These are phyloP conservation scores for Solen grandis DNA, from an alignment of 1,140 invertebrate species.

Conservation along the genomic window DNA sequence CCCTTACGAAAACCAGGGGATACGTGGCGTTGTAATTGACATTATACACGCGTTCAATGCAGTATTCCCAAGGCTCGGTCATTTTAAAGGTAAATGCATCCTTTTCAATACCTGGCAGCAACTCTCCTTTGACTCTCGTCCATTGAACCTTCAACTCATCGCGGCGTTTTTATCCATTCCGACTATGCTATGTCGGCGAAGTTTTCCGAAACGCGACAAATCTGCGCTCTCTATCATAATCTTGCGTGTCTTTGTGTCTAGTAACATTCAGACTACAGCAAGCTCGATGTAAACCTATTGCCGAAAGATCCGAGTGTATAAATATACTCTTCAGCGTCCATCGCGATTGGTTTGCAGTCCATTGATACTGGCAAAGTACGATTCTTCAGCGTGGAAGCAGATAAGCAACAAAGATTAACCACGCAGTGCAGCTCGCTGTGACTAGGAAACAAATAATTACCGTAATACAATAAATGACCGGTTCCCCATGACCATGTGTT, in stretches of 20 bases:
- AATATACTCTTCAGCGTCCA: conserved; percentile 17
- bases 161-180: background rate
- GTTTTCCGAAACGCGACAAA: conserved; percentile 43
- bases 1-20: conserved; percentile 5
- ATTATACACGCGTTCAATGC: conserved; percentile 7
- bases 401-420: conserved; percentile 20
- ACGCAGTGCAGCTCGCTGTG: conserved; percentile 17
- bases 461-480: too few species aligned
- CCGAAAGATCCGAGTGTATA: conserved; percentile 26
- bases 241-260: background rate
- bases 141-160: conserved; percentile 12
- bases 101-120: conserved; percentile 8
- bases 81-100: conserved; percentile 38
- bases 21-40: conserved; percentile 1
- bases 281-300: conserved; percentile 30
- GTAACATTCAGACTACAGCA: background rate
- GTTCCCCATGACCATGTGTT: too few species aligned
- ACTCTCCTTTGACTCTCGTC: conserved; percentile 31
- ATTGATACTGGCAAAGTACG: conserved; percentile 34
- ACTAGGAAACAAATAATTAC: conserved; percentile 8
- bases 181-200: conserved; percentile 13
- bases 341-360: conserved; percentile 8
- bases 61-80: conserved; percentile 41
- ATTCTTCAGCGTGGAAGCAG: conserved; percentile 29
- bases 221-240: conserved; percentile 16